Conservation (phyloP, 2,797 vertebrate species). For the Triplophysa yarkandensis region DNA sequence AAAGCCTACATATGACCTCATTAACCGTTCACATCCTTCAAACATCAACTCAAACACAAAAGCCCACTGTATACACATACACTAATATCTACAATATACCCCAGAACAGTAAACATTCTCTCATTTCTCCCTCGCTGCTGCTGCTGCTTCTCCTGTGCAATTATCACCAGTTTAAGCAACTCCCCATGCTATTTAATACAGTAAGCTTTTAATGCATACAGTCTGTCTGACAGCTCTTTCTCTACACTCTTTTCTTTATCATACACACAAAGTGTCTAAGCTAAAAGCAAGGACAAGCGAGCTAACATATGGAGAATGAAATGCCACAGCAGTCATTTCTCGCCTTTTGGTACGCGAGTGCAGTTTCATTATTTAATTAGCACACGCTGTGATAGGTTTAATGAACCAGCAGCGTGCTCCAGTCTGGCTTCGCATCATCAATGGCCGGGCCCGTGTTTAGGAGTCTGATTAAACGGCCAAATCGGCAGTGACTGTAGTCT, state of each 20-base stretch:
- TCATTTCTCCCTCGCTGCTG: not conserved
- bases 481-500: conserved; percentile 51
- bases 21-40: not conserved
- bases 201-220: not conserved
- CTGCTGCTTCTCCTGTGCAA: not conserved
- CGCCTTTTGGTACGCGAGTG: conserved; percentile 53
- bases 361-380: conserved; percentile 59
- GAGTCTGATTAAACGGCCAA: conserved; percentile 51
- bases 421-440: conserved; percentile 45
- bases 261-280: conserved; percentile 11
- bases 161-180: not conserved
- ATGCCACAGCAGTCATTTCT: conserved; percentile 65
- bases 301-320: conserved; percentile 49
- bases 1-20: not conserved
- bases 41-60: conserved; percentile 7
- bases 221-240: not conserved
- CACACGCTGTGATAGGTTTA: conserved; percentile 58
- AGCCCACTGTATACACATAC: conserved; percentile 1
- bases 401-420: conserved; percentile 51
- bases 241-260: not conserved
- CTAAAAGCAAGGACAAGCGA: conserved; percentile 29
- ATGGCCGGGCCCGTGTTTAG: conserved; percentile 24
- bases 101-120: conserved; percentile 3
- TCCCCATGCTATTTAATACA: not conserved
- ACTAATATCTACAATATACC: not conserved